Percentiles rank a stretch among this genome's conserved stretches.
phyloP scores from a whole-genome alignment of 1,140 invertebrate species.

The Bombus picipes region DNA sequence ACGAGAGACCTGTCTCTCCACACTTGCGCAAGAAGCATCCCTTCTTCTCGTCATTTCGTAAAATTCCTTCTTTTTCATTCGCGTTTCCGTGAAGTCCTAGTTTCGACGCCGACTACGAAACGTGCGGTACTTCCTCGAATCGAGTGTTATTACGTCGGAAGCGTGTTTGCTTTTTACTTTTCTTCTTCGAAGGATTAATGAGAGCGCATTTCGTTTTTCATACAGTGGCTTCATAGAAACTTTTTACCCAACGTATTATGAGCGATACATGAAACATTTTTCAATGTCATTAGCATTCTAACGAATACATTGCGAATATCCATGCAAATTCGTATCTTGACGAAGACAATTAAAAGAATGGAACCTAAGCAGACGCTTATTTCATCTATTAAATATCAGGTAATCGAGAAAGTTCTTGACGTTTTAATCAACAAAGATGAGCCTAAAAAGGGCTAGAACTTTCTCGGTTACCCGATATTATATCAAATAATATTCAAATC shows the following conservation, averaged over 20 bases:
- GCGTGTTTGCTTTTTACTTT: not conserved
- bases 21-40: conserved; percentile 8
- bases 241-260: no score
- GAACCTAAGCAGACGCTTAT: no score
- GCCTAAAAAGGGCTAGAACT: no score
- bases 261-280: not conserved
- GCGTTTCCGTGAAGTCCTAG: conserved; percentile 12
- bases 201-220: not conserved
- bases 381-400: no score
- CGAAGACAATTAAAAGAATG: no score
- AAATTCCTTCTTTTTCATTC: not conserved
- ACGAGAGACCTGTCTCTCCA: not conserved
- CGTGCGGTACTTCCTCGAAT: not conserved
- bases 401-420: no score
- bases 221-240: not conserved
- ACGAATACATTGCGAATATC: no score
- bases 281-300: no score
- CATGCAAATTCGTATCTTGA: no score
- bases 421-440: no score
- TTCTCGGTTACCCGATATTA: no score
- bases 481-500: not conserved
- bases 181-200: not conserved
- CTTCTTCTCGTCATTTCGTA: not conserved
- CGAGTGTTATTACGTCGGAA: not conserved
- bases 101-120: conserved; percentile 1